A percentile compares a stretch with the other conserved stretches of the same genome.
These are phyloP conservation scores for Ctenoplectra terminalis DNA, from an alignment of 1,140 invertebrate species.

Conservation along the genomic window DNA sequence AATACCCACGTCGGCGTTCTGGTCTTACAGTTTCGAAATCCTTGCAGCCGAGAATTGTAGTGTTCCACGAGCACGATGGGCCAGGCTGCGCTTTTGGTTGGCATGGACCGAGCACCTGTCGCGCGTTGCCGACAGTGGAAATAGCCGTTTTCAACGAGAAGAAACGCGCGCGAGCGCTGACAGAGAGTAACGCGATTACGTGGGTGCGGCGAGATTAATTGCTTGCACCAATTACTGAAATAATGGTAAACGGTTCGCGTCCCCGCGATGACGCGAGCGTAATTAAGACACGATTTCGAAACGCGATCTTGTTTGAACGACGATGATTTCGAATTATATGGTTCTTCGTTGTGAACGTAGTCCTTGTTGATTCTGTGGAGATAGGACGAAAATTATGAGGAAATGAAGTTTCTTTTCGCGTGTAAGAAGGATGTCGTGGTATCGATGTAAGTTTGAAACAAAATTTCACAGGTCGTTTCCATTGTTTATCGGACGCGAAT, in stretches of 20 bases:
- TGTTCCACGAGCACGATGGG: slow-evolving; percentile 28
- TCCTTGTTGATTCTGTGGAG: not conserved
- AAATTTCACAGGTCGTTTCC: no score
- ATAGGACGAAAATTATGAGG: not conserved
- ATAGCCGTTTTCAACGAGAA: slow-evolving; percentile 50
- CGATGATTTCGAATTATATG: no score
- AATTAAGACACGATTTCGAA: not conserved
- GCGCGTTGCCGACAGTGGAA: slow-evolving; percentile 60
- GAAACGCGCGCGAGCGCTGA: slow-evolving; percentile 19
- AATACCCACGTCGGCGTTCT: slow-evolving; percentile 59
- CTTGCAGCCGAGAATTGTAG: slow-evolving; percentile 48
- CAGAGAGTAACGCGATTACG: slow-evolving; percentile 39
- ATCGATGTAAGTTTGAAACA: no score
- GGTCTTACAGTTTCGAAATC: slow-evolving; percentile 59
- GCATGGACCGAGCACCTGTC: slow-evolving; percentile 64
- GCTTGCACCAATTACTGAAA: slow-evolving; percentile 45
- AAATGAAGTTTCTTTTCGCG: not conserved
- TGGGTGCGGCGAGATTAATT: slow-evolving; percentile 50
- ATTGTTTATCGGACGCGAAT: no score
- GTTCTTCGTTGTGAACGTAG: no score
- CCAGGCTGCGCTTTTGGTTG: slow-evolving; percentile 27
- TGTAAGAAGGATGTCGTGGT: not conserved
- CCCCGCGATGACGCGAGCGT: not conserved
- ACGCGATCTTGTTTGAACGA: not conserved
- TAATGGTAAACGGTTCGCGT: slow-evolving; percentile 28